Percentiles rank a stretch among this genome's conserved stretches.
Evolutionary conservation across 2,113 vertebrate species (phyloP).

Genomic region (Saguinus midas): DNA sequence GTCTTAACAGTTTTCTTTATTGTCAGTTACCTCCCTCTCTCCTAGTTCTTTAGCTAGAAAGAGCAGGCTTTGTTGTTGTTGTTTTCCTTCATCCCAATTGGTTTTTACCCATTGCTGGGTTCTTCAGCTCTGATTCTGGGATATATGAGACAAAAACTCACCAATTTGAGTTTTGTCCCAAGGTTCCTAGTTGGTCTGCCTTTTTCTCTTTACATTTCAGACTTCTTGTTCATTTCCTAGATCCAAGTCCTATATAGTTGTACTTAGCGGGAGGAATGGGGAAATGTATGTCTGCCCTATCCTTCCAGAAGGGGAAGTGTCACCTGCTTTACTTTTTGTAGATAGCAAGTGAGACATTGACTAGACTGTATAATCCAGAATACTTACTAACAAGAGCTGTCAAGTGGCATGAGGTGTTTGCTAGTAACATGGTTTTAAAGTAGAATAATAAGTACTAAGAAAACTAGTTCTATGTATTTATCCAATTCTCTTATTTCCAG

Average conservation of each 20-base stretch:
- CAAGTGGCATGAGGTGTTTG: not conserved
- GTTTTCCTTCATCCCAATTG: not conserved
- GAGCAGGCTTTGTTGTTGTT: not conserved
- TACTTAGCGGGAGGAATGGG: not conserved
- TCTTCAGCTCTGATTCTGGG: not conserved
- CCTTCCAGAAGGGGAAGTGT: not conserved
- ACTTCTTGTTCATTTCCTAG: not conserved
- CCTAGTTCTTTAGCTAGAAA: not conserved
- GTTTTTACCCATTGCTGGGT: not conserved
- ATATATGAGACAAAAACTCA: not conserved
- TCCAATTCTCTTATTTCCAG: not conserved
- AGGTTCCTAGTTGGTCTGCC: not conserved
- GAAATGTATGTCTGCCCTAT: not conserved
- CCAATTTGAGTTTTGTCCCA: not conserved
- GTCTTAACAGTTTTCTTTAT: not conserved
- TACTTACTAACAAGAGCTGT: not conserved
- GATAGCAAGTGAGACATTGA: not conserved
- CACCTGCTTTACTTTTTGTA: not conserved
- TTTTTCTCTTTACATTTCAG: not conserved
- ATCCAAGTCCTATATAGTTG: not conserved
- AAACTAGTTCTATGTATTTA: not conserved
- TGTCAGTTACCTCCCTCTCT: not conserved
- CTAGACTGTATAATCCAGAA: not conserved
- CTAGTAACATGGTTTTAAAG: conserved; percentile 29
- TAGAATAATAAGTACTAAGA: not conserved